Conservation (phyloP, 1,140 invertebrate species). For the Sesamia nonagrioides region DNA sequence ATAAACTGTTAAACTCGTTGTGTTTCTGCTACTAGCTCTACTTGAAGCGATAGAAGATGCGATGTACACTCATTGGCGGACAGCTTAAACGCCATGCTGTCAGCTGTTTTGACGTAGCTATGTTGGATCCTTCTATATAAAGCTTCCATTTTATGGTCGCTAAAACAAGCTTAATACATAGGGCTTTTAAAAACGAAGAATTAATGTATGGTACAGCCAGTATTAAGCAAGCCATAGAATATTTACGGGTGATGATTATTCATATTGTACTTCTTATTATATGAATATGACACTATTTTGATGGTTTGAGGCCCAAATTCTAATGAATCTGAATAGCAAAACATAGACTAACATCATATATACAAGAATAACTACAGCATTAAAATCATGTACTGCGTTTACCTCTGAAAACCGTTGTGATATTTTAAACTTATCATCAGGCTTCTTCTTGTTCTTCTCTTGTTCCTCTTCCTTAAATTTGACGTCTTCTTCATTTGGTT, state of each 20-base stretch:
- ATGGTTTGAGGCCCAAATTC: too few relatives aligned
- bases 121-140: too few relatives aligned
- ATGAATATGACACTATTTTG: too few relatives aligned
- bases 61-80: not conserved
- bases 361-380: not conserved
- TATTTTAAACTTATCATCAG: conserved; percentile 81
- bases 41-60: not conserved
- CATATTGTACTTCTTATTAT: too few relatives aligned
- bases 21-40: not conserved
- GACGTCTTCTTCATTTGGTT: conserved; percentile 80
- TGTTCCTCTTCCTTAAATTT: conserved; percentile 81
- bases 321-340: not conserved
- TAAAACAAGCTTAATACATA: too few relatives aligned
- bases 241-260: too few relatives aligned
- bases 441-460: conserved; percentile 76
- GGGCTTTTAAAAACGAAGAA: too few relatives aligned
- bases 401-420: conserved; percentile 82
- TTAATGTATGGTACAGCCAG: too few relatives aligned
- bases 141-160: too few relatives aligned
- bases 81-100: too few relatives aligned
- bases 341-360: not conserved
- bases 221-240: too few relatives aligned
- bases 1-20: conserved; percentile 42
- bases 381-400: not conserved
- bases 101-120: not conserved